These are phyloP conservation scores for Myotis davidii DNA, from an alignment of 2,113 vertebrate species.

Conservation along the genomic window DNA sequence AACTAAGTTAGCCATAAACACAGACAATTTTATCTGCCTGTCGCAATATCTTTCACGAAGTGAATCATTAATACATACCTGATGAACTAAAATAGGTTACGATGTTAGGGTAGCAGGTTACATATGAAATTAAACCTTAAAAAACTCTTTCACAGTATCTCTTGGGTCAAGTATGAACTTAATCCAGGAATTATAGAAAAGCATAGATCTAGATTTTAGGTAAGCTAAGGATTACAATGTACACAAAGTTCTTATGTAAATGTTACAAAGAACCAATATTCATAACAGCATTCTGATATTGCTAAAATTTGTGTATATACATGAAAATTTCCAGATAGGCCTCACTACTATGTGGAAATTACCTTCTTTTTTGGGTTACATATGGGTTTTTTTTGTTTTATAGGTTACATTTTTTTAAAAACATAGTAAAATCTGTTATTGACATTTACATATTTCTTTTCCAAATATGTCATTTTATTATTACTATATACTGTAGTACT, in stretches of 20 bases:
- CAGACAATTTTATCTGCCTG: background rate
- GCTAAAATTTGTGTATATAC: background rate
- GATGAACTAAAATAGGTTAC: constrained; percentile 15
- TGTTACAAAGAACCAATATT: background rate
- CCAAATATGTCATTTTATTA: background rate
- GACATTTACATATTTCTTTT: background rate
- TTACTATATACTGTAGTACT: background rate
- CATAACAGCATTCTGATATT: background rate
- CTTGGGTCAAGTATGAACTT: background rate
- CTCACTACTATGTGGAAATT: background rate
- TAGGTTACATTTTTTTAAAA: background rate
- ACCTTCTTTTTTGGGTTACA: background rate
- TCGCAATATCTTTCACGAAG: constrained; percentile 15
- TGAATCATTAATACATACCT: constrained; percentile 45
- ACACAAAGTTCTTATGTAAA: background rate
- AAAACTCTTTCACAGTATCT: background rate
- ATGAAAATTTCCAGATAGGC: background rate
- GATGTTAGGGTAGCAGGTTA: background rate
- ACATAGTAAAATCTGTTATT: background rate
- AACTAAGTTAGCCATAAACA: constrained; percentile 8
- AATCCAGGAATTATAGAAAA: constrained; percentile 29
- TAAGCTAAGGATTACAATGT: constrained; percentile 8
- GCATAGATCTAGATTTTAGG: background rate
- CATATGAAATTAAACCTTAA: background rate
- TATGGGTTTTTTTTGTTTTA: background rate